A percentile compares a stretch with the other conserved stretches of the same genome.
Conservation (phyloP, 2,888 invertebrate genomes). For the Diogma glabrata region DNA sequence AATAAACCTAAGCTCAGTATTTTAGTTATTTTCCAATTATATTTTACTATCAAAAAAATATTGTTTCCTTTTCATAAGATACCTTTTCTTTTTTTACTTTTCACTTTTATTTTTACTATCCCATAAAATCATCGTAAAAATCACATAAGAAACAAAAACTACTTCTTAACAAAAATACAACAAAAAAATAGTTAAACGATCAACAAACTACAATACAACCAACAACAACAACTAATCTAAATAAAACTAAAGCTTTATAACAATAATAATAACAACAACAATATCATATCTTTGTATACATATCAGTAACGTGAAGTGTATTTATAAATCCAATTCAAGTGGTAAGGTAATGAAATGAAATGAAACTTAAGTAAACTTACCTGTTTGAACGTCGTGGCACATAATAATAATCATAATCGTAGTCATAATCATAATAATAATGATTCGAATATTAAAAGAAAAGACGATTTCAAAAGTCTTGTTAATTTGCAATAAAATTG, state of each 20-base stretch:
- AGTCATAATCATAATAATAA: slow-evolving; percentile 8
- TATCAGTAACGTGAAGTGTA: too few species aligned
- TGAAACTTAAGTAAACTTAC: slow-evolving; percentile 7
- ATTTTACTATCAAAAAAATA: too few species aligned
- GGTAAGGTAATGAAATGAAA: too few species aligned
- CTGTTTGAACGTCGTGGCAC: slow-evolving; percentile 9
- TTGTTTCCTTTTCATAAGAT: too few species aligned
- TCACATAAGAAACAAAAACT: slow-evolving; percentile 1
- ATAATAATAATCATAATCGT: slow-evolving; percentile 9
- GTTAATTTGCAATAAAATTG: slow-evolving; percentile 9
- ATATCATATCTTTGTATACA: too few species aligned
- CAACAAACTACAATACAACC: not conserved
- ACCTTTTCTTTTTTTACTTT: too few species aligned
- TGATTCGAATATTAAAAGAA: not conserved
- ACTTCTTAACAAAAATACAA: not conserved
- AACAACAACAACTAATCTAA: too few species aligned
- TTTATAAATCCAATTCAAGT: too few species aligned
- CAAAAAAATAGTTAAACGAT: slow-evolving; percentile 3
- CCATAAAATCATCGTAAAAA: slow-evolving; percentile 5
- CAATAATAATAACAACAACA: too few species aligned
- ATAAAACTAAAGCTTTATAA: too few species aligned
- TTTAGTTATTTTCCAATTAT: too few species aligned
- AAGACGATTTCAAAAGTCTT: slow-evolving; percentile 8
- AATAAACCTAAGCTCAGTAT: too few species aligned
- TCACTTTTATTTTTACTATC: slow-evolving; percentile 4